Evolutionary conservation across 2,113 vertebrate genomes (phyloP).

Genomic region (Burhinus oedicnemus): DNA sequence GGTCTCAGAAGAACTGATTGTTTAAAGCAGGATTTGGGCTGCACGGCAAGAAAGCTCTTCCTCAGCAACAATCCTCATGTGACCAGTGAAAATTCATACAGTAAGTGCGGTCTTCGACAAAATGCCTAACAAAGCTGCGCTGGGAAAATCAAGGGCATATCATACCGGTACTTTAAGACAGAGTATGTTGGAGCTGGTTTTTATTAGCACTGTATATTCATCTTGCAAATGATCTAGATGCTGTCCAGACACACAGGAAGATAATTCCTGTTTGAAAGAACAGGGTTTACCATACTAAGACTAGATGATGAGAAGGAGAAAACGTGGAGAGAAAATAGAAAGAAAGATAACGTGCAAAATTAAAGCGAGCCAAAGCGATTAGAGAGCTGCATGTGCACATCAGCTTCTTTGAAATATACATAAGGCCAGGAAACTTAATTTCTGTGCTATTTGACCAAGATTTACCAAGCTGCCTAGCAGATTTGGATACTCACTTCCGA

Average conservation of each 20-base stretch:
- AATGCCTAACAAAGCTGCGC: not conserved
- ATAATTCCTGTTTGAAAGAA: not conserved
- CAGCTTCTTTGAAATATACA: not conserved
- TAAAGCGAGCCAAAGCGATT: not conserved
- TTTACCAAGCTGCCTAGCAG: not conserved
- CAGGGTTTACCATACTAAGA: not conserved
- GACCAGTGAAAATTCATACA: not conserved
- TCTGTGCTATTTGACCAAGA: conserved; percentile 3
- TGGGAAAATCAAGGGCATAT: not conserved
- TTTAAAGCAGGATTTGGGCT: not conserved
- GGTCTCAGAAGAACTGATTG: not conserved
- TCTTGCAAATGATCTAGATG: not conserved
- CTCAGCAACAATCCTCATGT: not conserved
- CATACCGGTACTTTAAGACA: not conserved
- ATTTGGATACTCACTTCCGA: not conserved
- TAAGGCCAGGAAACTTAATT: not conserved
- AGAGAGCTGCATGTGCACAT: not conserved
- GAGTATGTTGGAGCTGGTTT: not conserved
- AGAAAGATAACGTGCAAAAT: not conserved
- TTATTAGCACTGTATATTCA: not conserved
- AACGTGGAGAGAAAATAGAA: not conserved
- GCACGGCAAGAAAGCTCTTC: not conserved
- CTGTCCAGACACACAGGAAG: not conserved
- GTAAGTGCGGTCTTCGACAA: not conserved
- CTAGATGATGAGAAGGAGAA: not conserved